Percentiles rank a stretch among this genome's conserved stretches.
phyloP scores from a whole-genome alignment of 2,888 invertebrate species.

The Beris chalybata region DNA sequence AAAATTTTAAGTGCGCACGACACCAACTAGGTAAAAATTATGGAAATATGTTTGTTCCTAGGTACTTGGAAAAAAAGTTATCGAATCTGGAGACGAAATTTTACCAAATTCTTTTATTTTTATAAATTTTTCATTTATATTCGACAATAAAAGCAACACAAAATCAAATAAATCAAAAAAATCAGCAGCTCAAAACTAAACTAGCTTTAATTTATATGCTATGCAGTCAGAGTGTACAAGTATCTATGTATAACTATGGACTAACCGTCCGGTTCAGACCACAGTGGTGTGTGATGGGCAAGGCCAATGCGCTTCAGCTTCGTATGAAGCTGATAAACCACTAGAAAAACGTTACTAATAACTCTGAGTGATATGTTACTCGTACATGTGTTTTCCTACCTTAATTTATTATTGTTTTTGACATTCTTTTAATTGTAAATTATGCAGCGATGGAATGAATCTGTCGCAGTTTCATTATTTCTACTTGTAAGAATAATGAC shows the following conservation, averaged over 20 bases:
- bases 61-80: neutral
- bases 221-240: no score
- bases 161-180: constrained; percentile 21
- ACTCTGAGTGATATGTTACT: neutral
- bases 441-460: constrained; percentile 2
- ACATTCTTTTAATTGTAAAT: constrained; percentile 12
- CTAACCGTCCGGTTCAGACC: neutral
- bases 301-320: neutral
- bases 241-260: no score
- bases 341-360: neutral
- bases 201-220: constrained; percentile 10
- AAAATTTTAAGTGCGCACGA: no score
- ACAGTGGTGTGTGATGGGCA: neutral
- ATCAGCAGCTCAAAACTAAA: constrained; percentile 10
- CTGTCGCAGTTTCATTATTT: no score
- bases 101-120: neutral
- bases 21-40: neutral
- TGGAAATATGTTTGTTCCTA: neutral
- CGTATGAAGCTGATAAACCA: neutral
- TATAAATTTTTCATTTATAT: constrained; percentile 4
- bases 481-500: no score
- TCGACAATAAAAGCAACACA: neutral
- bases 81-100: neutral
- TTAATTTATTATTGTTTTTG: constrained; percentile 1
- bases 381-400: neutral